phyloP scores from a whole-genome alignment of 2,888 invertebrate species.

The Philopedon plagiatum region DNA sequence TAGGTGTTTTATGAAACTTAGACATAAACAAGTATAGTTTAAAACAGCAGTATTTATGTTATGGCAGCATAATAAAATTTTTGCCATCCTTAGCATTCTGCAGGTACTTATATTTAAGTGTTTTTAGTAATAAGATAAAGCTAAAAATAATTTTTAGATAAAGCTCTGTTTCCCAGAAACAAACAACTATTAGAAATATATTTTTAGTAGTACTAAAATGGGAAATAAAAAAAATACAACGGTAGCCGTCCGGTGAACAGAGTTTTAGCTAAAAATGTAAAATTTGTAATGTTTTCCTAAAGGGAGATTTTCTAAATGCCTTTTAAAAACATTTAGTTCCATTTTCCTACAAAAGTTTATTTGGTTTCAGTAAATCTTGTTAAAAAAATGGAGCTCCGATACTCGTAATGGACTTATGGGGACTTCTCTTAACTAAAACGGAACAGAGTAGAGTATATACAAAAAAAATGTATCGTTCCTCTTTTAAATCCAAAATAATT shows the following conservation, averaged over 20 bases:
- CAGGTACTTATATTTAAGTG: too few species aligned
- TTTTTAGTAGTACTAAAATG: too few species aligned
- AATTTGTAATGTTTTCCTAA: conserved; percentile 24
- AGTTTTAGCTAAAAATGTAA: neutral
- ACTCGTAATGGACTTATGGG: conserved; percentile 50
- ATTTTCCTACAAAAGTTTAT: conserved; percentile 56
- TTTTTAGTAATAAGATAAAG: too few species aligned
- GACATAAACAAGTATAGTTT: too few species aligned
- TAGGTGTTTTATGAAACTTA: too few species aligned
- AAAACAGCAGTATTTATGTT: too few species aligned
- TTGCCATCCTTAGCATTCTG: too few species aligned
- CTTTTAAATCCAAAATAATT: neutral
- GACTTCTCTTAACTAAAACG: conserved; percentile 50
- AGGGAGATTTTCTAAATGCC: conserved; percentile 30
- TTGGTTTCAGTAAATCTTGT: conserved; percentile 54
- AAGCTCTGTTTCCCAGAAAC: too few species aligned
- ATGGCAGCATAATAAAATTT: too few species aligned
- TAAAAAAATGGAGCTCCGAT: conserved; percentile 43
- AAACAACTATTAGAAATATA: too few species aligned
- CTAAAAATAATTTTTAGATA: too few species aligned
- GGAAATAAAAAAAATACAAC: neutral
- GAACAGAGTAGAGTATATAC: conserved; percentile 29
- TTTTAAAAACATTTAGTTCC: conserved; percentile 27
- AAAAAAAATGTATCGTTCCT: conserved; percentile 15
- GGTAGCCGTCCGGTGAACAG: neutral